Conservation (phyloP, 2,113 vertebrate species). For the Neogale vison region DNA sequence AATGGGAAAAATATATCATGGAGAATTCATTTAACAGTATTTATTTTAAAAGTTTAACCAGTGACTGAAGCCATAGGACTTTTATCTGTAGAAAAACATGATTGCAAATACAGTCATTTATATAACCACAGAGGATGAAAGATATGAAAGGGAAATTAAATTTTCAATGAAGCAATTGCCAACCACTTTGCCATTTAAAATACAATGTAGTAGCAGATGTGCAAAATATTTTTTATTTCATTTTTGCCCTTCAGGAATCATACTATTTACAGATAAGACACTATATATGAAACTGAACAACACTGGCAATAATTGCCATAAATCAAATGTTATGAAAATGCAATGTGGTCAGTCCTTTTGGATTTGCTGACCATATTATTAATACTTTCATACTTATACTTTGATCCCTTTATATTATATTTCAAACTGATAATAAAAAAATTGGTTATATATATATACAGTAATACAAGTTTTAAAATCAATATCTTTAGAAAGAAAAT, state of each 20-base stretch:
- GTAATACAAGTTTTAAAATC: not conserved
- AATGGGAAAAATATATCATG: not conserved
- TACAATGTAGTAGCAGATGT: not conserved
- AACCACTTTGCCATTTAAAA: constrained; percentile 53
- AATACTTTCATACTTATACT: constrained; percentile 22
- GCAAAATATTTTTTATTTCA: constrained; percentile 55
- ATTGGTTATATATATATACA: not conserved
- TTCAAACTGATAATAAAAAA: constrained; percentile 21
- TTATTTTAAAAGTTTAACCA: constrained; percentile 60
- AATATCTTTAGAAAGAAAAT: not conserved
- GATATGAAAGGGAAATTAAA: constrained; percentile 69
- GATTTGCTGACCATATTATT: not conserved
- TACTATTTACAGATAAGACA: constrained; percentile 35
- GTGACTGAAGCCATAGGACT: not conserved
- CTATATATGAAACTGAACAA: not conserved
- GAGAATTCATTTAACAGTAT: constrained; percentile 36
- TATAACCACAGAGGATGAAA: constrained; percentile 47
- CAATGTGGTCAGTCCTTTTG: not conserved
- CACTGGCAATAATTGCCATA: constrained; percentile 1
- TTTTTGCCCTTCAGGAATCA: constrained; percentile 64
- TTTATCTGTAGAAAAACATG: constrained; percentile 48
- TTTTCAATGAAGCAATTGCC: constrained; percentile 51
- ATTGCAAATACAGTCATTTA: constrained; percentile 33
- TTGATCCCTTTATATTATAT: not conserved
- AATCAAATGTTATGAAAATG: not conserved